Evolutionary conservation across 2,797 vertebrate genomes (phyloP), one percentile per base, ranked within the genome.

Genomic region (Furcifer pardalis): DNA sequence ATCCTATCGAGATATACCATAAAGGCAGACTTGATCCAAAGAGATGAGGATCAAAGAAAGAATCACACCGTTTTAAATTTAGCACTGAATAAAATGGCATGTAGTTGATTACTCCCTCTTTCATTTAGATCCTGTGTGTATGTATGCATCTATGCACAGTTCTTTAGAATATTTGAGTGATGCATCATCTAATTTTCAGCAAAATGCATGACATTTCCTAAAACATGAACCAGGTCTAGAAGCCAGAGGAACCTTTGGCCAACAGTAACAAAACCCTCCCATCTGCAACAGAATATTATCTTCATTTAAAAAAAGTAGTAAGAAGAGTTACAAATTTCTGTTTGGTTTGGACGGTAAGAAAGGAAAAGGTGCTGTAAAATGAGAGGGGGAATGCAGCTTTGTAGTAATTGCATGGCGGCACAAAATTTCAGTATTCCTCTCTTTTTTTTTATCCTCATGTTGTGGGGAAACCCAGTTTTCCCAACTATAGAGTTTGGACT

Each of bases 391-490:
- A 35, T 7, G 5, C 60, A 66, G 21, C 35, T 27, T 66, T 68
- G 30, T 44, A 80, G 71, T 52, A 35, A 19, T 72, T 85, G 63
- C 52, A 40, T 30, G 68, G 60, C 65, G 68, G 32, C 35, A 66
- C 59, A 79, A 44, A 35, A 65, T 21, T 32, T n/a, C 21, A 66
- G 49, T 37, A 7, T n/a, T 3, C 44, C 25, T 42, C 83, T 6
- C 79, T 32, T 56, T 5, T 56, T 79, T 27, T 35, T 79, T 84
- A 13, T 77, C 74, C 78, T 81, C 62, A 23, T 85, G 37, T 71
- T 42, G 23, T 25, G 69, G 32, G 69, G 44, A 21, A 77, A 32
- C 12, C 35, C 10, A 1, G 42, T 37, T n/a, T n/a, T n/a, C n/a
- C n/a, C n/a, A n/a, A n/a, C n/a, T n/a, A n/a, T n/a, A n/a, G n/a